Conservation (phyloP, 2,888 invertebrate genomes). For the Brachylomia viminalis region DNA sequence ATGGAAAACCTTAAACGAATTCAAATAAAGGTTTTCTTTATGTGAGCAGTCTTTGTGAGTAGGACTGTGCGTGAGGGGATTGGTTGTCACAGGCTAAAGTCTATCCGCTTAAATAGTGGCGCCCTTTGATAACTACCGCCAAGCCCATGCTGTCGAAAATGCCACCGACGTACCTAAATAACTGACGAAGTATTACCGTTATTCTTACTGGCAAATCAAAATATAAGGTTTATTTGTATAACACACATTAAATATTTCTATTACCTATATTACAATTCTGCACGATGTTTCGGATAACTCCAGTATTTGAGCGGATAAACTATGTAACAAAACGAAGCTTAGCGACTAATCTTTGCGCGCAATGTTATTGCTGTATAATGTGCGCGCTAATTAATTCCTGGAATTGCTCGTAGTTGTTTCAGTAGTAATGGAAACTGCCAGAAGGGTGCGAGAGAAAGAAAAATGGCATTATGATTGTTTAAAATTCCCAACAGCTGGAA, state of each 20-base stretch:
- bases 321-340: slow-evolving; percentile 36
- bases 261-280: not conserved
- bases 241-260: not conserved
- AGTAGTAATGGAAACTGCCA: slow-evolving; percentile 23
- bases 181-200: not conserved
- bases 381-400: slow-evolving; percentile 39
- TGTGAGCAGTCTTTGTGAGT: slow-evolving; percentile 24
- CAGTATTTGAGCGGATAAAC: slow-evolving; percentile 33
- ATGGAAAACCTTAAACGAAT: slow-evolving; percentile 60
- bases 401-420: slow-evolving; percentile 42
- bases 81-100: slow-evolving; percentile 6
- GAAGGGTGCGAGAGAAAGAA: slow-evolving; percentile 4
- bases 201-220: not conserved
- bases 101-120: not conserved
- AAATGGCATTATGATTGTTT: not conserved
- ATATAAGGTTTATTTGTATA: not conserved
- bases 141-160: not conserved
- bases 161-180: too few species aligned
- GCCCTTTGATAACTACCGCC: not conserved
- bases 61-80: not conserved
- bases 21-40: slow-evolving; percentile 55
- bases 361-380: slow-evolving; percentile 58
- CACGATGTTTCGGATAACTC: not conserved
- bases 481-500: not conserved
- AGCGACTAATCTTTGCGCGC: slow-evolving; percentile 48